Evolutionary conservation across 2,888 invertebrate species (phyloP).

Genomic region (Brachynemurus nebulosus): DNA sequence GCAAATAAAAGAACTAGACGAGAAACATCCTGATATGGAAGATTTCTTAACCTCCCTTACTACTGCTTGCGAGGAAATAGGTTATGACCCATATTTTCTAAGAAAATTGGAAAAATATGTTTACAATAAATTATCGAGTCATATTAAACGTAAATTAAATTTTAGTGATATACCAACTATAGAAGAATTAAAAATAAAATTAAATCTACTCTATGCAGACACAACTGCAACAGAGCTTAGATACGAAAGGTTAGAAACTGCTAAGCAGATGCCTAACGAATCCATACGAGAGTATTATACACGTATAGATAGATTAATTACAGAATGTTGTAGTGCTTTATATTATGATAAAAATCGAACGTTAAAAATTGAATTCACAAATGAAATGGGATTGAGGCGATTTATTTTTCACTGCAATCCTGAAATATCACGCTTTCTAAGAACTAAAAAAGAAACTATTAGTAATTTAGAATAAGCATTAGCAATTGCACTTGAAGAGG

Average conservation of each 20-base stretch:
- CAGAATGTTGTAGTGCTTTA: constrained; percentile 1
- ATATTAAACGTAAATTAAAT: neutral
- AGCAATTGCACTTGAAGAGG: neutral
- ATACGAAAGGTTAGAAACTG: neutral
- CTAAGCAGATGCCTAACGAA: neutral
- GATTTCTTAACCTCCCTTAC: neutral
- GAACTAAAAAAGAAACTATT: neutral
- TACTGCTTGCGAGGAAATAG: neutral
- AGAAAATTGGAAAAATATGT: neutral
- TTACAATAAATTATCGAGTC: neutral
- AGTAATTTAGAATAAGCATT: neutral
- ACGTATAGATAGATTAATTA: neutral
- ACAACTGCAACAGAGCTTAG: neutral
- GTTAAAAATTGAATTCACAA: neutral
- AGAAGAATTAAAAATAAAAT: neutral
- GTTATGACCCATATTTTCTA: neutral
- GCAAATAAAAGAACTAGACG: neutral
- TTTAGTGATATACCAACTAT: neutral
- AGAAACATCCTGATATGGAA: neutral
- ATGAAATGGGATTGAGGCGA: neutral
- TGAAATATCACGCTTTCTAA: neutral
- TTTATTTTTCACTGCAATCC: neutral
- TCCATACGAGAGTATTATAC: neutral
- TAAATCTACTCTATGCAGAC: neutral
- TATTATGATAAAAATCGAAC: neutral